Percentiles rank a stretch among this genome's conserved stretches.
These are phyloP conservation scores for Darevskia nairensis DNA, from an alignment of 2,797 vertebrate genomes.

Conservation along the genomic window DNA sequence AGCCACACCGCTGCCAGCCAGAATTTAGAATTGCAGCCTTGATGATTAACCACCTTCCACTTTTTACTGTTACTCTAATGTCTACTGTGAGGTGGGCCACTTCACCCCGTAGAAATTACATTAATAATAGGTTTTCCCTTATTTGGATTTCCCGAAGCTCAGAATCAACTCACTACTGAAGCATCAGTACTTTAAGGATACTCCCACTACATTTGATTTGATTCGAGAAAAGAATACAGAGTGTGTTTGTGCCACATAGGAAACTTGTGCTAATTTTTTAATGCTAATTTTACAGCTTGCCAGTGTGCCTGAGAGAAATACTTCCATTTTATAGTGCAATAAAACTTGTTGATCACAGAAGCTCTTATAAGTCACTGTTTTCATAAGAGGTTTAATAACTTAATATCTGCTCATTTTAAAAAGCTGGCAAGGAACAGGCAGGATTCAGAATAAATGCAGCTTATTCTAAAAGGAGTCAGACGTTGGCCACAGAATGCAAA, in stretches of 20 bases:
- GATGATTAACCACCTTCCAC: not conserved
- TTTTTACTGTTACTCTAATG: not conserved
- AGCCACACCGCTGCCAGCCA: no score
- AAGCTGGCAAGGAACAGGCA: not conserved
- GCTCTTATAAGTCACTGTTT: not conserved
- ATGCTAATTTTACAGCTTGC: not conserved
- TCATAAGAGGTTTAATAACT: not conserved
- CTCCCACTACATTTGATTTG: slow-evolving; percentile 14
- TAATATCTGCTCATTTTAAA: slow-evolving; percentile 8
- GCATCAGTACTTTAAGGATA: slow-evolving; percentile 3
- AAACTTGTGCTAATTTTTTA: no score
- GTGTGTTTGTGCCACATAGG: not conserved
- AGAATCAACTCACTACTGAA: not conserved
- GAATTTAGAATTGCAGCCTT: not conserved
- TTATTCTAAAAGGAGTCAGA: not conserved
- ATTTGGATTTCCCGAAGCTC: not conserved
- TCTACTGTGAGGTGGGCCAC: not conserved
- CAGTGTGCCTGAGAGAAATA: not conserved
- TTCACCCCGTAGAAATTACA: not conserved
- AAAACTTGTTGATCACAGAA: not conserved
- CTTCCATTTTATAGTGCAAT: not conserved
- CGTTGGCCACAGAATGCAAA: not conserved
- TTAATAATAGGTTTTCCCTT: not conserved
- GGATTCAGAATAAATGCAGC: not conserved
- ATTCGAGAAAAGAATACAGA: not conserved